A percentile compares a stretch with the other conserved stretches of the same genome.
Conservation (phyloP, 2,797 vertebrate genomes). For the Champsocephalus gunnari region DNA sequence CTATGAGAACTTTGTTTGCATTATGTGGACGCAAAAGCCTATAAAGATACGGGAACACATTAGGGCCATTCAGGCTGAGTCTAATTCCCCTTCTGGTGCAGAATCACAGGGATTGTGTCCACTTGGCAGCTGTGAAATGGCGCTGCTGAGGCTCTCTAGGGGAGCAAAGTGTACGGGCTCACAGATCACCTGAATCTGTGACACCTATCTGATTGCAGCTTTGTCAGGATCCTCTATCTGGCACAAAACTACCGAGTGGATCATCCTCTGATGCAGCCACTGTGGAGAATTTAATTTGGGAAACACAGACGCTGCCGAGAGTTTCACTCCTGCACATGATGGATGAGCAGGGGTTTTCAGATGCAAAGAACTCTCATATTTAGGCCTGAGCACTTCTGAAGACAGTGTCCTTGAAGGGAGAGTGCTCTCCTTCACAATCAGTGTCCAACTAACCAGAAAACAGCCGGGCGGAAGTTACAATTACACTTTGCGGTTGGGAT, state of each 20-base stretch:
- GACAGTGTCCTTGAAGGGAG: constrained; percentile 63
- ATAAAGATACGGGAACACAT: constrained; percentile 21
- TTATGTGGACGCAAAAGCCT: constrained; percentile 28
- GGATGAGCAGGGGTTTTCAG: constrained; percentile 67
- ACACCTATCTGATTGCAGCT: constrained; percentile 66
- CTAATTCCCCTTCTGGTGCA: constrained; percentile 19
- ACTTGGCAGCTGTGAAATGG: constrained; percentile 47
- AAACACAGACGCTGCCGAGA: constrained; percentile 59
- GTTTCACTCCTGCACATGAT: constrained; percentile 72
- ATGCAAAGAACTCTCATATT: constrained; percentile 72
- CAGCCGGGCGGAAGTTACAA: constrained; percentile 42
- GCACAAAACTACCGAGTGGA: constrained; percentile 60
- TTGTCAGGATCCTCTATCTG: constrained; percentile 61
- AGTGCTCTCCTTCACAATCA: constrained; percentile 59
- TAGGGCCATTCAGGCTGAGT: constrained; percentile 17
- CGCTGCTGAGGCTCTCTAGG: constrained; percentile 19
- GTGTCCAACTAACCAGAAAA: constrained; percentile 63
- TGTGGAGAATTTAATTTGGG: constrained; percentile 79
- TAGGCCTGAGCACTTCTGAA: constrained; percentile 52
- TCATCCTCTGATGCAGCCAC: constrained; percentile 62
- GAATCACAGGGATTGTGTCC: constrained; percentile 38
- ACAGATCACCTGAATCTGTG: constrained; percentile 65
- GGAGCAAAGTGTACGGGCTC: constrained; percentile 31
- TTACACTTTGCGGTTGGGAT: constrained; percentile 35
- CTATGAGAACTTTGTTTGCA: constrained; percentile 48